These are phyloP conservation scores for Crypturellus tataupa DNA, from an alignment of 2,797 vertebrate species.

Conservation along the genomic window DNA sequence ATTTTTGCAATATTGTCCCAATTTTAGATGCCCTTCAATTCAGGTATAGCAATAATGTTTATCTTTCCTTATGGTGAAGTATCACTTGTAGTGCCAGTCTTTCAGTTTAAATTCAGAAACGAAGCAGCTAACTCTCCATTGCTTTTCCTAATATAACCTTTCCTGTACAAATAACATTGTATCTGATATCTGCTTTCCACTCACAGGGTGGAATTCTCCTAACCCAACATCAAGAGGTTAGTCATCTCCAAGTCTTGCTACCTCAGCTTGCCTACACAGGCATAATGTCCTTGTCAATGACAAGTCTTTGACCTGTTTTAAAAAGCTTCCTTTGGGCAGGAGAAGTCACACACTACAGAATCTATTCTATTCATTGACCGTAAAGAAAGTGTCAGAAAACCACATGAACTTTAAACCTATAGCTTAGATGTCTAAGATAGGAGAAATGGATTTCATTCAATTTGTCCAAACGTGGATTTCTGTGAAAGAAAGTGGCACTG, in stretches of 20 bases:
- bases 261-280: neutral
- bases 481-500: neutral
- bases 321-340: neutral
- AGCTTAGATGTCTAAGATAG: neutral
- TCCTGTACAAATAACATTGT: neutral
- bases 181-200: neutral
- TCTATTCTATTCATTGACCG: neutral
- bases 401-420: neutral
- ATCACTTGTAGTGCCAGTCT: rapidly evolving
- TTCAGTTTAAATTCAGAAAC: neutral
- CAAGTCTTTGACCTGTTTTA: neutral
- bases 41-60: no score
- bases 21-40: neutral
- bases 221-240: neutral
- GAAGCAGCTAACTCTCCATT: neutral
- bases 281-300: neutral
- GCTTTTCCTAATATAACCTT: neutral
- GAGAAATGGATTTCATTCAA: neutral
- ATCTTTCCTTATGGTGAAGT: neutral
- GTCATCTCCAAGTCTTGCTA: neutral
- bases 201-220: neutral
- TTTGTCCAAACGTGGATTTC: neutral
- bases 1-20: neutral
- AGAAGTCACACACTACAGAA: neutral
- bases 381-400: neutral